phyloP scores from a whole-genome alignment of 2,113 vertebrate genomes.

The Marmota monax region DNA sequence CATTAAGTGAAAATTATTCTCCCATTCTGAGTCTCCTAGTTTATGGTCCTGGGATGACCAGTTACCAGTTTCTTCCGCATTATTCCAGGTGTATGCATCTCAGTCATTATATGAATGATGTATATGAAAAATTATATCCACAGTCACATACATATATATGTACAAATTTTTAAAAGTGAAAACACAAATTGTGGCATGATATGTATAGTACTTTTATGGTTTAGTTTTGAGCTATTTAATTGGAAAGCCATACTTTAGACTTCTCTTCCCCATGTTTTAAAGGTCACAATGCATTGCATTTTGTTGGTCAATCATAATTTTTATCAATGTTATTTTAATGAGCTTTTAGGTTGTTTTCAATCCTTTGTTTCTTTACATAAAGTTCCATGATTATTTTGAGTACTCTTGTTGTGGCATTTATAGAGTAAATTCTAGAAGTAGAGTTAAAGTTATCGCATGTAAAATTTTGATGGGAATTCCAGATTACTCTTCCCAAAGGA shows the following conservation, averaged over 20 bases:
- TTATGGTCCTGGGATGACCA: background rate
- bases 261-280: slow-evolving; percentile 10
- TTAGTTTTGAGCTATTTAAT: background rate
- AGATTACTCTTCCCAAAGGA: background rate
- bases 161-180: background rate
- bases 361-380: slow-evolving; percentile 45
- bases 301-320: background rate
- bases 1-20: background rate
- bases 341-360: background rate
- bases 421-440: slow-evolving; percentile 43
- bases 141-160: background rate
- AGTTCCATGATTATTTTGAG: background rate
- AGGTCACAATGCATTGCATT: background rate
- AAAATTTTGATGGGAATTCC: slow-evolving; percentile 37
- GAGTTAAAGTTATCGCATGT: slow-evolving; percentile 32
- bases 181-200: background rate
- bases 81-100: background rate
- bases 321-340: slow-evolving; percentile 5
- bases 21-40: background rate
- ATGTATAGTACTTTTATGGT: background rate
- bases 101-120: background rate
- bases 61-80: background rate
- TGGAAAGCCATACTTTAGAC: background rate
- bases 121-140: background rate
- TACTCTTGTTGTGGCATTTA: background rate